Evolutionary conservation across 2,113 vertebrate genomes (phyloP).

Genomic region (Platanista minor): DNA sequence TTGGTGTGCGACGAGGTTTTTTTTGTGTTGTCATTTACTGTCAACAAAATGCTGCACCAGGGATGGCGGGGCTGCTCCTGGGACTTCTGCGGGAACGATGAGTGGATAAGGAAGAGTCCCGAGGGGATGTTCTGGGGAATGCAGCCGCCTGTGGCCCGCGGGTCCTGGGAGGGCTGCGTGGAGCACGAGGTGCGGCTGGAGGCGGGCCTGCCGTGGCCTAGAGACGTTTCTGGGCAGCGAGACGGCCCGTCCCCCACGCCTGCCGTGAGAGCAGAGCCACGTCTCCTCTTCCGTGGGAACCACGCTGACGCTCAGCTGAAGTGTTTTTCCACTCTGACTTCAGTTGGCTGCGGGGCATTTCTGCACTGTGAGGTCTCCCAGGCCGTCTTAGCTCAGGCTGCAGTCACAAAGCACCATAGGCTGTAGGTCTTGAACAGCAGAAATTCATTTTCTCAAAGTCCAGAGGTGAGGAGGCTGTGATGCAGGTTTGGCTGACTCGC

Average conservation of each 20-base stretch:
- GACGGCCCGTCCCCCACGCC: fast-evolving
- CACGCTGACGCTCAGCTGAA: fast-evolving
- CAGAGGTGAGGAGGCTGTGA: neutral
- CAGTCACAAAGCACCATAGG: fast-evolving
- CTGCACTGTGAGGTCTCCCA: fast-evolving
- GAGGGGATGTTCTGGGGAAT: fast-evolving
- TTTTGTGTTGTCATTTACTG: neutral
- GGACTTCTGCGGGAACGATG: neutral
- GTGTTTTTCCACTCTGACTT: too few species aligned
- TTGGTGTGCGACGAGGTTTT: neutral
- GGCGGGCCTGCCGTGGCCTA: neutral
- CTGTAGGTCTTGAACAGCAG: fast-evolving
- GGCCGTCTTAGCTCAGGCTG: fast-evolving
- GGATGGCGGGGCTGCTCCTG: neutral
- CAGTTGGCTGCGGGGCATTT: fast-evolving
- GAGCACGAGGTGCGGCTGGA: neutral
- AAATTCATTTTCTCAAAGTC: fast-evolving
- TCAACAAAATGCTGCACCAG: neutral
- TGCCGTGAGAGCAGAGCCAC: fast-evolving
- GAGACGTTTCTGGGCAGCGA: fast-evolving
- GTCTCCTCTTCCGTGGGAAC: fast-evolving
- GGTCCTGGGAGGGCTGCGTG: fast-evolving
- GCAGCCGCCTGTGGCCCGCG: fast-evolving
- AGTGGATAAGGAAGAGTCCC: neutral
- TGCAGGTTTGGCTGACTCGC: fast-evolving